Evolutionary conservation across 92 coral and sea anemone genomes (phyloP).

Genomic region (Porites lobata): DNA sequence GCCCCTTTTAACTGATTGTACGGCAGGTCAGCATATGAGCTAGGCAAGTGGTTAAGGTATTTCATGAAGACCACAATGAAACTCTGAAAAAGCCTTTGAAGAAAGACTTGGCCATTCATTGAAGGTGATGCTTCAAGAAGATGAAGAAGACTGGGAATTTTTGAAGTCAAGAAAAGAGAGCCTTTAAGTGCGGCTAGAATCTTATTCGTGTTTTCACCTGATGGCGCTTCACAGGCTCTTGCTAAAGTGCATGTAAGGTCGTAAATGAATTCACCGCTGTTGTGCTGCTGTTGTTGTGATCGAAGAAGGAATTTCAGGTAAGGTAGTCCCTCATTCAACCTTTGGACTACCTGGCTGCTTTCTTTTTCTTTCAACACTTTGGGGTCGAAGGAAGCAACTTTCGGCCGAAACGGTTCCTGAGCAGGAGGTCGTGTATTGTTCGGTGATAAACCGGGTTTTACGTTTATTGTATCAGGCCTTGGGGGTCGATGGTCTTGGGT

Average conservation of each 20-base stretch:
- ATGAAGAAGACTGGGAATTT: slow-evolving; percentile 20
- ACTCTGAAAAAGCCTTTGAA: slow-evolving; percentile 1
- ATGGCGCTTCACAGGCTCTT: slow-evolving; percentile 37
- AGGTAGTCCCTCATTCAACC: background rate
- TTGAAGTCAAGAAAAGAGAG: slow-evolving; percentile 15
- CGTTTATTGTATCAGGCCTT: background rate
- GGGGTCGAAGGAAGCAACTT: background rate
- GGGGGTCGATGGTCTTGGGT: background rate
- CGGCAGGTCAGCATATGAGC: slow-evolving; percentile 66
- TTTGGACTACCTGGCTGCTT: background rate
- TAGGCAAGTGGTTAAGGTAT: slow-evolving; percentile 60
- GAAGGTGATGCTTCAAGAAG: slow-evolving; percentile 11
- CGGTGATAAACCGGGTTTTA: background rate
- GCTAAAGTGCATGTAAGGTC: slow-evolving; percentile 42
- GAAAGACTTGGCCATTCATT: background rate
- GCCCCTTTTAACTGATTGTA: slow-evolving; percentile 49
- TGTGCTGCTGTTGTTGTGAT: slow-evolving; percentile 9
- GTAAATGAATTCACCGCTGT: slow-evolving; percentile 8
- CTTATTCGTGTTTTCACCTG: slow-evolving; percentile 16
- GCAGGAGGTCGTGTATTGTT: background rate
- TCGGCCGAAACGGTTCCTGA: background rate
- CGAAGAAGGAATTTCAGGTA: background rate
- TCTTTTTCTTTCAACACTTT: background rate
- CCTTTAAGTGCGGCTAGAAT: slow-evolving; percentile 40
- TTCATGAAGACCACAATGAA: slow-evolving; percentile 32